A percentile compares a stretch with the other conserved stretches of the same genome.
Evolutionary conservation across 2,797 vertebrate species (phyloP).

Genomic region (Paedocypris micromegethes): DNA sequence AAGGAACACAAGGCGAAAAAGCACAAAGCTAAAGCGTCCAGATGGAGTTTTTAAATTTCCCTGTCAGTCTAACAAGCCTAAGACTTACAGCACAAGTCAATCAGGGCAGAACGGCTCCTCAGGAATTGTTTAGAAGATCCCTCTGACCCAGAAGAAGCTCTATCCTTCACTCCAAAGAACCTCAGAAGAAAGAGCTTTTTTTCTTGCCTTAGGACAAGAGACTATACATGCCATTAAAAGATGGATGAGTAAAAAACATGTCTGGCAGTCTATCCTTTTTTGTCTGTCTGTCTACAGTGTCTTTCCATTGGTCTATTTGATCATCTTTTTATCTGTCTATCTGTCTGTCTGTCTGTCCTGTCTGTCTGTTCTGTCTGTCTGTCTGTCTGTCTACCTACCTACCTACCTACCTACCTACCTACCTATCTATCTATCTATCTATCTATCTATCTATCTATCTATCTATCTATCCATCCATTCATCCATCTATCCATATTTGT

Average conservation of each 20-base stretch:
- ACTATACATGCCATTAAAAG: conserved; percentile 14
- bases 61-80: too few species aligned
- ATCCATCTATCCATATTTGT: too few species aligned
- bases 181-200: neutral
- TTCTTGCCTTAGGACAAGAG: neutral
- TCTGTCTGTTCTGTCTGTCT: too few species aligned
- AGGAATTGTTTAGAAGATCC: conserved; percentile 25
- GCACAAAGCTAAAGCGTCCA: too few species aligned
- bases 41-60: neutral
- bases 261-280: neutral
- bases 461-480: too few species aligned
- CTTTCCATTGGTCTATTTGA: too few species aligned
- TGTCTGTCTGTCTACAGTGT: conserved; percentile 5
- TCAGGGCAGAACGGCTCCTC: conserved; percentile 14
- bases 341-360: too few species aligned
- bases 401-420: too few species aligned
- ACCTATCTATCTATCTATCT: too few species aligned
- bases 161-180: conserved; percentile 6
- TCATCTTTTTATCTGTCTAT: too few species aligned
- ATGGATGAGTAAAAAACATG: conserved; percentile 27
- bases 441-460: too few species aligned
- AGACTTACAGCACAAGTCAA: conserved; percentile 8
- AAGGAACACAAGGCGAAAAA: neutral
- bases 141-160: conserved; percentile 18
- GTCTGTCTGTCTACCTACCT: too few species aligned